Evolutionary conservation across 2,888 invertebrate genomes (phyloP).

Genomic region (Rhagophthalmus giganteus): DNA sequence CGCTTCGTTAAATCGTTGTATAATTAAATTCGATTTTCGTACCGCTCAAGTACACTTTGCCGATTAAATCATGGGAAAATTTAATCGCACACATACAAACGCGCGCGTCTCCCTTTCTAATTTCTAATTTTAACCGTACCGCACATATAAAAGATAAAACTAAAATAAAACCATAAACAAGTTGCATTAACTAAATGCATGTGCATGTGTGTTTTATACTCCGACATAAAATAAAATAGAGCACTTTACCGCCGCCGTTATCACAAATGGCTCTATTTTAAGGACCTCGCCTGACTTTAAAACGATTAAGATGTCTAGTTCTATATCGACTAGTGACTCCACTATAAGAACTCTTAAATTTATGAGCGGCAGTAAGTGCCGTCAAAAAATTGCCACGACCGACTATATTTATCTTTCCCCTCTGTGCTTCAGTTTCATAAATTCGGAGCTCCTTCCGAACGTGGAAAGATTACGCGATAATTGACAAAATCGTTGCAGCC

Average conservation of each 20-base stretch:
- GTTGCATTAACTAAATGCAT: conserved; percentile 24
- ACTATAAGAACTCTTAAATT: conserved; percentile 22
- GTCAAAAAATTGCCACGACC: conserved; percentile 18
- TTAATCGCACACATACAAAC: not conserved
- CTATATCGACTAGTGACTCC: conserved; percentile 24
- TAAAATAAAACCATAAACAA: conserved; percentile 18
- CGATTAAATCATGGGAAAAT: not conserved
- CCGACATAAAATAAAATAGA: conserved; percentile 20
- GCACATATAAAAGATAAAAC: conserved; percentile 15
- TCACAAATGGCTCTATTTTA: conserved; percentile 29
- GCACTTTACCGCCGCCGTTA: conserved; percentile 23
- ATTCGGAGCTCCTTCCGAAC: not conserved
- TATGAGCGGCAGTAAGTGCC: conserved; percentile 21
- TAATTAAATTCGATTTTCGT: too few relatives aligned
- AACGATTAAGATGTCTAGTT: conserved; percentile 31
- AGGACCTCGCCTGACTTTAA: conserved; percentile 21
- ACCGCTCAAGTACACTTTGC: too few relatives aligned
- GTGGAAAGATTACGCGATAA: not conserved
- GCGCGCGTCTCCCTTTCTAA: conserved; percentile 1
- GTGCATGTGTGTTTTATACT: conserved; percentile 27
- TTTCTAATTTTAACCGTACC: conserved; percentile 2
- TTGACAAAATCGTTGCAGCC: not conserved
- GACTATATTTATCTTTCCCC: conserved; percentile 1
- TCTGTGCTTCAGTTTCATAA: conserved; percentile 2
- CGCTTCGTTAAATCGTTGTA: too few relatives aligned